Evolutionary conservation across 1,140 invertebrate genomes (phyloP).

Genomic region (Halesus radiatus): DNA sequence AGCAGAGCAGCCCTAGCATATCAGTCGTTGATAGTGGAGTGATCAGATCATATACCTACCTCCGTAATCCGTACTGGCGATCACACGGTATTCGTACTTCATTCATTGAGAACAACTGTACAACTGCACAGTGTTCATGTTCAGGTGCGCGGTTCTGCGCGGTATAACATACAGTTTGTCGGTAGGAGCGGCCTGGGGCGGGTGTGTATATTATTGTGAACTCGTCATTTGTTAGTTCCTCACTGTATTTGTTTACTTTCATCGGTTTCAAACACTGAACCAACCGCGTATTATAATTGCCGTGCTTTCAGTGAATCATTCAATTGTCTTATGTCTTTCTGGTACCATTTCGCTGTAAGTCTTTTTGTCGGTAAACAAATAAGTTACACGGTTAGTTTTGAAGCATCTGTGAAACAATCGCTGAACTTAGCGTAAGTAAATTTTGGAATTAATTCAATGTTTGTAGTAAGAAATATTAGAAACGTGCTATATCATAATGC

Average conservation of each 20-base stretch:
- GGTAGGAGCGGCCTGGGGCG: background rate
- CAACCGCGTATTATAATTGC: background rate
- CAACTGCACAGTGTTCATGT: background rate
- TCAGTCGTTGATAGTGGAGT: too few species aligned
- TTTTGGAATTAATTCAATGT: background rate
- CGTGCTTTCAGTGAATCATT: constrained; percentile 29
- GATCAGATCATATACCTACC: too few species aligned
- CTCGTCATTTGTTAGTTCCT: background rate
- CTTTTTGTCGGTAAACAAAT: constrained; percentile 11
- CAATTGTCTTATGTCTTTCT: background rate
- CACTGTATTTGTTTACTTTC: background rate
- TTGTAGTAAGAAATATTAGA: too few species aligned
- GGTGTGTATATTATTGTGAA: background rate
- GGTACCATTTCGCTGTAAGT: background rate
- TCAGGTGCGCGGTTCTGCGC: too few species aligned
- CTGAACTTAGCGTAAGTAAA: background rate
- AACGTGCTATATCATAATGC: too few species aligned
- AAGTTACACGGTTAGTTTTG: background rate
- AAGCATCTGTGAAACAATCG: background rate
- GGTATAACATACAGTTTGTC: constrained; percentile 4
- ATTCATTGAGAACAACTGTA: background rate
- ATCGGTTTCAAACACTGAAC: too few species aligned
- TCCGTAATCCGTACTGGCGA: too few species aligned
- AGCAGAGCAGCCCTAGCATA: too few species aligned
- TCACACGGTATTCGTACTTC: too few species aligned